phyloP scores from a whole-genome alignment of 1,140 invertebrate genomes.

The Drosophila takahashii region DNA sequence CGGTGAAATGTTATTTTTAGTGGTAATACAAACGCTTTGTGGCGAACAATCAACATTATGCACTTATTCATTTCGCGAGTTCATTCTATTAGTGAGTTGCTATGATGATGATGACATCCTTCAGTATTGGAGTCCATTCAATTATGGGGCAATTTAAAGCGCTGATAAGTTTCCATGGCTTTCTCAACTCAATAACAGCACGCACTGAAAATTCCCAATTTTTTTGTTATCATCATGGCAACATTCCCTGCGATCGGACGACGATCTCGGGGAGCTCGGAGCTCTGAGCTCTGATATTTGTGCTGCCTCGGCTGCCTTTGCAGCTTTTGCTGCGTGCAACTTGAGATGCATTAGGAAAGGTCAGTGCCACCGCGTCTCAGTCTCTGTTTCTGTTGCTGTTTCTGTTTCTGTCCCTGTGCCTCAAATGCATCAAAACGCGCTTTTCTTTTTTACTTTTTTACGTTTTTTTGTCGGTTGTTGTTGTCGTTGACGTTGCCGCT shows the following conservation, averaged over 20 bases:
- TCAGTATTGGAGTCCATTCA: slow-evolving; percentile 4
- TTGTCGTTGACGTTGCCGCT: slow-evolving; percentile 38
- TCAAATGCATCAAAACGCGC: slow-evolving; percentile 80
- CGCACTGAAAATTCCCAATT: slow-evolving; percentile 38
- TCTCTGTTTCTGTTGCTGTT: not conserved
- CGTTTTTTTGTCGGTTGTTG: slow-evolving; percentile 60
- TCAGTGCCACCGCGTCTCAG: slow-evolving; percentile 60
- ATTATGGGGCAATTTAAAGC: slow-evolving; percentile 18
- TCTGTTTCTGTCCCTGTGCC: slow-evolving; percentile 48
- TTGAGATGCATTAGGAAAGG: slow-evolving; percentile 79
- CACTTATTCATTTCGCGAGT: not conserved
- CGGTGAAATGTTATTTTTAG: not conserved
- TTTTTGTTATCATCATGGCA: slow-evolving; percentile 31
- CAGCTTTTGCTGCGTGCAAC: slow-evolving; percentile 56
- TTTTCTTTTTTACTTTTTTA: slow-evolving; percentile 38
- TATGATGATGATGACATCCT: slow-evolving; percentile 7
- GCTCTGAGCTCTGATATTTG: slow-evolving; percentile 19
- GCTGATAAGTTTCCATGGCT: slow-evolving; percentile 19
- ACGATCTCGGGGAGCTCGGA: slow-evolving; percentile 20
- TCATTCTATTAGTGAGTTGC: not conserved
- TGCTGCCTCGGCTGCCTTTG: slow-evolving; percentile 5
- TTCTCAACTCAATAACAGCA: slow-evolving; percentile 16
- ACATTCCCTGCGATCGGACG: slow-evolving; percentile 28
- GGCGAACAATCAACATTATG: not conserved
- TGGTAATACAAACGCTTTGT: not conserved